These are phyloP conservation scores for Bufo gargarizans DNA, from an alignment of 2,113 vertebrate genomes.

Conservation along the genomic window DNA sequence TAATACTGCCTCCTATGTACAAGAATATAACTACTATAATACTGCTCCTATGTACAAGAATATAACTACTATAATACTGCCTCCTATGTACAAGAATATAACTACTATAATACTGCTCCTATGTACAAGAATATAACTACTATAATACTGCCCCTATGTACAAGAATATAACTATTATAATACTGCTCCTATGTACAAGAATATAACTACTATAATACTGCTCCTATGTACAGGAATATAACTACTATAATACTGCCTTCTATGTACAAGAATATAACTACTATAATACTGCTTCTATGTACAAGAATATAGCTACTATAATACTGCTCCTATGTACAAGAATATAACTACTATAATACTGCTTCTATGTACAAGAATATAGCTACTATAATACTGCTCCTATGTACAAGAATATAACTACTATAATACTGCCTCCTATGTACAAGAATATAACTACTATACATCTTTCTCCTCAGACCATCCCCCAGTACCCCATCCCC, in stretches of 20 bases:
- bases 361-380: too few relatives aligned
- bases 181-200: neutral
- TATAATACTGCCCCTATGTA: conserved; percentile 8
- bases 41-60: neutral
- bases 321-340: too few relatives aligned
- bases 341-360: too few relatives aligned
- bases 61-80: conserved; percentile 8
- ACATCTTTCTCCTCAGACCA: conserved; percentile 77
- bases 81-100: neutral
- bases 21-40: conserved; percentile 22
- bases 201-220: conserved; percentile 8
- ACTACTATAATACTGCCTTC: neutral
- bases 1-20: neutral
- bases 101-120: conserved; percentile 5
- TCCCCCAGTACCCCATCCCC: conserved; percentile 95
- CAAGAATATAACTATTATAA: conserved; percentile 14
- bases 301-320: neutral
- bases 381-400: neutral
- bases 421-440: neutral
- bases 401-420: neutral
- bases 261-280: neutral
- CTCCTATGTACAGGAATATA: neutral
- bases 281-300: conserved; percentile 20
- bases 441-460: neutral
- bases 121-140: conserved; percentile 9